Conservation (phyloP, 2,797 vertebrate genomes). For the Arrhamphus sclerolepis region DNA sequence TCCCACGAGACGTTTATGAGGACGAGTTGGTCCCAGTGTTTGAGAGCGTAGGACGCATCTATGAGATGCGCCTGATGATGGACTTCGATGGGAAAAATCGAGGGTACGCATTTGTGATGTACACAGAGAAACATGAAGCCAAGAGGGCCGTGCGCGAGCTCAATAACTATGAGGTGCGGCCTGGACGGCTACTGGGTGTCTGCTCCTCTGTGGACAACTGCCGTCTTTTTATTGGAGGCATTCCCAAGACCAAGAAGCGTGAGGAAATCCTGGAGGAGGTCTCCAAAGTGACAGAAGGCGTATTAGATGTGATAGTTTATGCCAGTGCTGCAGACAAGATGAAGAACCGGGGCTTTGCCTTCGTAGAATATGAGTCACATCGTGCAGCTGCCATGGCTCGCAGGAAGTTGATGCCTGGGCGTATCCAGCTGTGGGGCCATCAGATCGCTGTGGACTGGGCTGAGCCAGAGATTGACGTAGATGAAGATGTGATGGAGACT, state of each 20-base stretch:
- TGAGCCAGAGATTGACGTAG: slow-evolving; percentile 97
- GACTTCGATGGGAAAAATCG: slow-evolving; percentile 99
- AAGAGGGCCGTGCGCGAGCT: slow-evolving; percentile 96
- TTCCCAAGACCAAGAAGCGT: slow-evolving; percentile 99
- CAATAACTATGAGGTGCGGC: slow-evolving; percentile 97
- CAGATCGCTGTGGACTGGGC: slow-evolving; percentile 99
- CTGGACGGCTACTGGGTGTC: slow-evolving; percentile 93
- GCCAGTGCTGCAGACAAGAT: slow-evolving; percentile 98
- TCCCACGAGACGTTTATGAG: slow-evolving; percentile 96
- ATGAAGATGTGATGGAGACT: slow-evolving; percentile 98
- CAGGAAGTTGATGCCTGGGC: slow-evolving; percentile 96
- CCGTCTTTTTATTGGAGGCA: slow-evolving; percentile 97
- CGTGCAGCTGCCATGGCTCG: slow-evolving; percentile 97
- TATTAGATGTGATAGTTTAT: slow-evolving; percentile 97
- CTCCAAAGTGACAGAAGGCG: slow-evolving; percentile 96
- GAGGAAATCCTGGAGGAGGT: slow-evolving; percentile 99
- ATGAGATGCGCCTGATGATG: slow-evolving; percentile 99
- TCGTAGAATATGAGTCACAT: slow-evolving; percentile 98
- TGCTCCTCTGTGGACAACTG: slow-evolving; percentile 99
- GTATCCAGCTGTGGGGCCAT: slow-evolving; percentile 98
- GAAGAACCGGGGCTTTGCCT: slow-evolving; percentile 99
- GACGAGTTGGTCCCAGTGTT: slow-evolving; percentile 97
- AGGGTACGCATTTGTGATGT: slow-evolving; percentile 97
- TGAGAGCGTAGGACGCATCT: slow-evolving; percentile 93
- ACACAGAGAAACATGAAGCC: slow-evolving; percentile 94